Evolutionary conservation across 1,140 invertebrate species (phyloP), one percentile per base, ranked within the genome.

Genomic region (Drosophila orosa): DNA sequence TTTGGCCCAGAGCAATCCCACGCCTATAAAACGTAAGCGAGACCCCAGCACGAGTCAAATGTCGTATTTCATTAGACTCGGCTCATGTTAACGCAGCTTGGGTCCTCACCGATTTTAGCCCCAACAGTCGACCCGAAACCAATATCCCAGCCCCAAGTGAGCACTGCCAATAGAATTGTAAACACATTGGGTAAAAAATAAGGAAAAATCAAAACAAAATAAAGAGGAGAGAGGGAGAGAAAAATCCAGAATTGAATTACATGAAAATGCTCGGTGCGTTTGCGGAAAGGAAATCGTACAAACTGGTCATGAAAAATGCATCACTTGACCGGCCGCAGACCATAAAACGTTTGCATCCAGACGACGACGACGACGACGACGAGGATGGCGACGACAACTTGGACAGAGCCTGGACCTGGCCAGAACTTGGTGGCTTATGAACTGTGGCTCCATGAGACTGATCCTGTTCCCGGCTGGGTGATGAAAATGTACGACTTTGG

Each of bases 261-360:
- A 89, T 84, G 76, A 89, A 84, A 87, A 87, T 83, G 83, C 75
- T 77, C 69, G 63, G 65, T 86, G 83, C 83, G 83, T 87, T 72
- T 89, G 84, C 84, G 84, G 67, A 71, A 71, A 71, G 67, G 84
- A 89, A 89, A 89, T 89, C 84, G 84, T 89, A 89, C 84, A 89
- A 89, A 89, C 85, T 80, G 84, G 85, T 89, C 84, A 89, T 89
- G 84, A 89, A 89, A 89, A 89, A 89, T 89, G 84, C 84, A 89
- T 80, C 80, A 89, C 79, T 73, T 59, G 79, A 55, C 65, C 62
- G 52, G 47, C 39, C 45, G 44, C 75, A 69, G 63, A 69, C 66
- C 56, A 86, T 89, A 89, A 86, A 87, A 87, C 71, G 78, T 66
- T 82, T 35, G 44, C 39, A 45, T 35, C 48, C 83, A 87, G 83